These are phyloP conservation scores for Tridacna gigas DNA, from an alignment of 2,888 invertebrate species.

Conservation along the genomic window DNA sequence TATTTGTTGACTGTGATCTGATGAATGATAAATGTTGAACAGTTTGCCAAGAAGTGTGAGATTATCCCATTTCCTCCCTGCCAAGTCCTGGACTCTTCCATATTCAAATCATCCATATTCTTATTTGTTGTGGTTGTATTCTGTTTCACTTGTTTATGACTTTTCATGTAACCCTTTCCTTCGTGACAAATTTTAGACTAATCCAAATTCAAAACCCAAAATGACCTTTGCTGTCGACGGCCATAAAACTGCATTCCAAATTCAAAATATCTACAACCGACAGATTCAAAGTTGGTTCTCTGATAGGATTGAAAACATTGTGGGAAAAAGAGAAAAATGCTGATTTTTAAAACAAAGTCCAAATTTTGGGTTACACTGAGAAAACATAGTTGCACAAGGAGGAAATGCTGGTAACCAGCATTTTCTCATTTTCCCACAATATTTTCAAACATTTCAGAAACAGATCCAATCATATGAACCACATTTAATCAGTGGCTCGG, in stretches of 20 bases:
- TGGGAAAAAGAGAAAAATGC: background rate
- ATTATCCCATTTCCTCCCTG: background rate
- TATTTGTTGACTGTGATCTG: constrained; percentile 15
- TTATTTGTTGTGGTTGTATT: too few species aligned
- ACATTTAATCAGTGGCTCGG: too few species aligned
- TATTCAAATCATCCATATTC: too few species aligned
- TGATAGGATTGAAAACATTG: background rate
- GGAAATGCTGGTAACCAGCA: constrained; percentile 2
- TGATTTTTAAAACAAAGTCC: background rate
- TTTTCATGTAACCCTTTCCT: background rate
- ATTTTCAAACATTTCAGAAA: background rate
- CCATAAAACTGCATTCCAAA: too few species aligned
- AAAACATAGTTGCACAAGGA: background rate
- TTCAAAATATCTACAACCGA: too few species aligned
- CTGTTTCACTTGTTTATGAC: too few species aligned
- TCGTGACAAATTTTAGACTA: background rate
- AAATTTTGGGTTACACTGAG: background rate
- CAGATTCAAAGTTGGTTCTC: too few species aligned
- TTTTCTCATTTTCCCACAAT: background rate
- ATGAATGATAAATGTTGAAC: constrained; percentile 5
- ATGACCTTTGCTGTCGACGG: too few species aligned
- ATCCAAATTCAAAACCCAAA: background rate
- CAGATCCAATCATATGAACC: background rate
- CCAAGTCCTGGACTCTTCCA: too few species aligned
- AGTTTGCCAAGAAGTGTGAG: background rate